These are phyloP conservation scores for Hofmannophila pseudospretella DNA, from an alignment of 2,888 invertebrate genomes.

Conservation along the genomic window DNA sequence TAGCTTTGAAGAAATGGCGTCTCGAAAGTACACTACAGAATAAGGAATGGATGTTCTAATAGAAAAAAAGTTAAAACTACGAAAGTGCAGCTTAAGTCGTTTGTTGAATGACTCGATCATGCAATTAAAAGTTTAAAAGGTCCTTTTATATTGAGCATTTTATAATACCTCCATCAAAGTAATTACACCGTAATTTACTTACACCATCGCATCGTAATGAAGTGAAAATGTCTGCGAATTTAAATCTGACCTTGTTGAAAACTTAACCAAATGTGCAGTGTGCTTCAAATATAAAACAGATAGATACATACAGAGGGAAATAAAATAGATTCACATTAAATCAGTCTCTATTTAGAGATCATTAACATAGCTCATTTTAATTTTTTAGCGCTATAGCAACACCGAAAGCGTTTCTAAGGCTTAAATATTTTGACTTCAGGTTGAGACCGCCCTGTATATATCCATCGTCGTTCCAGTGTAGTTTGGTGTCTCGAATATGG, in stretches of 20 bases:
- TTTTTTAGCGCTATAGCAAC: constrained; percentile 27
- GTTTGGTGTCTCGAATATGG: neutral
- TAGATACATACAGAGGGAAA: constrained; percentile 20
- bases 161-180: constrained; percentile 30
- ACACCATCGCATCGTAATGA: constrained; percentile 19
- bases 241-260: constrained; percentile 20
- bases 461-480: constrained; percentile 8
- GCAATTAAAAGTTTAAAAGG: constrained; percentile 70
- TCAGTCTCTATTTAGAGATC: constrained; percentile 13
- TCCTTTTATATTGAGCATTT: constrained; percentile 49
- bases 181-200: constrained; percentile 20
- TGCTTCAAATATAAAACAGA: constrained; percentile 19
- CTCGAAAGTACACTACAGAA: constrained; percentile 47
- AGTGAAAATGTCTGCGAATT: constrained; percentile 9
- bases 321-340: constrained; percentile 15
- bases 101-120: constrained; percentile 32
- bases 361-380: constrained; percentile 19
- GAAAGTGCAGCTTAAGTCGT: constrained; percentile 27
- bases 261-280: constrained; percentile 24
- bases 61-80: constrained; percentile 26
- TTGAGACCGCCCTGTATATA: constrained; percentile 22
- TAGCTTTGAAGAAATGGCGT: constrained; percentile 33
- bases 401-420: constrained; percentile 32
- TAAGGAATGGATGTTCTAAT: constrained; percentile 64
- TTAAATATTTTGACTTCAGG: constrained; percentile 12